Evolutionary conservation across 2,888 invertebrate genomes (phyloP), one percentile per base, ranked within the genome.

Genomic region (Pardosa pseudoannulata): DNA sequence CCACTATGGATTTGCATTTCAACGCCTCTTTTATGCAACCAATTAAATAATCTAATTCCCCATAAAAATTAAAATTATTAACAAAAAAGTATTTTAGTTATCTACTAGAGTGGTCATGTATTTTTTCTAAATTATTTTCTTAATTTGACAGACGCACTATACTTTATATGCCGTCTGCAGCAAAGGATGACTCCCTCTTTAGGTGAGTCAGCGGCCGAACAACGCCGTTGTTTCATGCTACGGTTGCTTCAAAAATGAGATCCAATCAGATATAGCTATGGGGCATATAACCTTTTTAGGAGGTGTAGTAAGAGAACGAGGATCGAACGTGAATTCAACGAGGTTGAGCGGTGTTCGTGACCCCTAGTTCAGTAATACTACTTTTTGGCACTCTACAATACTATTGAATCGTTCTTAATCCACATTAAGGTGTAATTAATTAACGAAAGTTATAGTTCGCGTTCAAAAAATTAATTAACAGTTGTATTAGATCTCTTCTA

Each of bases 241-340:
- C 85, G 79, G 74, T 86, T 86, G 79, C 78, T 73, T 79, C 74
- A 79, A 78, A 74, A 79, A 79, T 74, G 85, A 79, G 79, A 79
- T 64, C 85, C 85, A 86, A 86, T 86, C 85, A 86, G 85, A 86
- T 86, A 79, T 79, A 50, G 78, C 79, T 86, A 74, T 79, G 74
- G 78, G 85, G 85, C 79, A 86, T 79, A 86, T 86, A 79, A 68
- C 85, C 85, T 86, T 86, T 85, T 86, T 86, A 73, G 85, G 85
- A 86, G 67, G 79, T 79, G 83, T 83, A 83, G 68, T 83, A 56
- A 75, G 83, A 78, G 56, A 56, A 75, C 64, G 72, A 64, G 65
- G 71, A 83, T 83, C 83, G 83, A 83, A 83, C 78, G 78, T 50
- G 56, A 64, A 82, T 72, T 16, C 32, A 82, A 76, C 64, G 71